Evolutionary conservation across 2,113 vertebrate species (phyloP).

Genomic region (Trogon melanurus): DNA sequence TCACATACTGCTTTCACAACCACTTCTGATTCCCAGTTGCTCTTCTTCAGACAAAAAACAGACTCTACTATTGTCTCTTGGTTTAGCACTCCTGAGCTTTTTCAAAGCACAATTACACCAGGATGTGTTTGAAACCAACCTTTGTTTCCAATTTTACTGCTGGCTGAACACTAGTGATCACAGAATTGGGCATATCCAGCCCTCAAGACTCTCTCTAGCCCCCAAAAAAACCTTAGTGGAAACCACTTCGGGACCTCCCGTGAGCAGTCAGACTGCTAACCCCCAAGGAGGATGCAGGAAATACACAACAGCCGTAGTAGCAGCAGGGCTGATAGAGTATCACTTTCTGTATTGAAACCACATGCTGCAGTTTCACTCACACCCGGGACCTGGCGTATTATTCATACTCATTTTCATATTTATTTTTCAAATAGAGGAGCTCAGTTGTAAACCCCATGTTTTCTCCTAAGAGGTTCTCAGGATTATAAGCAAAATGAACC

Average conservation of each 20-base stretch:
- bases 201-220: background rate
- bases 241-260: background rate
- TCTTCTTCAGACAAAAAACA: background rate
- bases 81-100: background rate
- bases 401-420: background rate
- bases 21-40: background rate
- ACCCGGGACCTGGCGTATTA: fast-evolving
- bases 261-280: background rate
- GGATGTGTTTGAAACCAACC: background rate
- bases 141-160: background rate
- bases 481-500: background rate
- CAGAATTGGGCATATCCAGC: background rate
- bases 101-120: background rate
- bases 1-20: background rate
- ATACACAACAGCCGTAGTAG: fast-evolving
- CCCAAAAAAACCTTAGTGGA: background rate
- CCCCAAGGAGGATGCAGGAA: background rate
- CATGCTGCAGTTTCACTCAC: background rate
- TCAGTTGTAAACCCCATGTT: background rate
- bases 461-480: background rate
- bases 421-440: background rate
- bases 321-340: background rate
- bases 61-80: background rate
- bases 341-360: slow-evolving; percentile 37
- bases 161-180: background rate